A percentile compares a stretch with the other conserved stretches of the same genome.
Evolutionary conservation across 2,113 vertebrate genomes (phyloP).

Genomic region (Corythaixoides concolor): DNA sequence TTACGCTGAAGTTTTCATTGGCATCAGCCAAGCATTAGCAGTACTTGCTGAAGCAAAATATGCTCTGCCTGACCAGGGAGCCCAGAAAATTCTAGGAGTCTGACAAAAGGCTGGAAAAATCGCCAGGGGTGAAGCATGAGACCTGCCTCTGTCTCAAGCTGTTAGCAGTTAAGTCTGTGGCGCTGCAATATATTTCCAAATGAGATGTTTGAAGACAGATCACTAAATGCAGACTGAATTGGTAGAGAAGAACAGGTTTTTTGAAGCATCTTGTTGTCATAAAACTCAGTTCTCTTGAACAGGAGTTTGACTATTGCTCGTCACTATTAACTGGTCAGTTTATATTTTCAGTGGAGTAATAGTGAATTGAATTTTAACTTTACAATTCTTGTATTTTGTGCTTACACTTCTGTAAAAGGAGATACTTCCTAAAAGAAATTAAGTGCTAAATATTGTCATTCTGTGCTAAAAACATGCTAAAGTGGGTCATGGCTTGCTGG

Average conservation of each 20-base stretch:
- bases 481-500: background rate
- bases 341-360: background rate
- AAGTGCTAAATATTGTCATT: background rate
- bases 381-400: background rate
- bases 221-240: background rate
- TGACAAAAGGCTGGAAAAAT: background rate
- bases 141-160: background rate
- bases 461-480: background rate
- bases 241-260: background rate
- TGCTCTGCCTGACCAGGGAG: background rate
- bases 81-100: background rate
- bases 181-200: background rate
- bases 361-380: background rate
- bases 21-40: background rate
- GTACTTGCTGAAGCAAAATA: background rate
- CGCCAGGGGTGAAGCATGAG: background rate
- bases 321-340: background rate
- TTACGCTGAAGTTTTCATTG: background rate
- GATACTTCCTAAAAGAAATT: background rate
- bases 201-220: background rate
- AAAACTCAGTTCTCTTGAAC: background rate
- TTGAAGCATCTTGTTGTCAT: background rate
- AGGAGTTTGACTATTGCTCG: background rate
- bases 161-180: background rate
- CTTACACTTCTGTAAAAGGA: background rate